phyloP scores from a whole-genome alignment of 2,113 vertebrate genomes.

The Ctenomys sociabilis region DNA sequence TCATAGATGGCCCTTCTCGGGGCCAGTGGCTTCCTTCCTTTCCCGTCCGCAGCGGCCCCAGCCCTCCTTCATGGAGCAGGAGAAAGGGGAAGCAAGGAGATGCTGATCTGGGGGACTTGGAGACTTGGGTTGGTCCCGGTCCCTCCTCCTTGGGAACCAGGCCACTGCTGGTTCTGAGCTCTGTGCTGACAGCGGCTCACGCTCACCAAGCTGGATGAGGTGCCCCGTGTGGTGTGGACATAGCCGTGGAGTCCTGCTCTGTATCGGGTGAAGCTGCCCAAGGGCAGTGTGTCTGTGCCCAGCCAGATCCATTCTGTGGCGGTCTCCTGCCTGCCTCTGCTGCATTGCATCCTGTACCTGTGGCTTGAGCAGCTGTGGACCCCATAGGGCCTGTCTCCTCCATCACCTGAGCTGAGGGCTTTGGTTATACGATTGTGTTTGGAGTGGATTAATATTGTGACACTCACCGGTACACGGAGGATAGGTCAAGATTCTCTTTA shows the following conservation, averaged over 20 bases:
- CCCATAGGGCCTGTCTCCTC: background rate
- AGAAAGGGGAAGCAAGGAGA: background rate
- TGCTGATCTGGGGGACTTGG: accelerated
- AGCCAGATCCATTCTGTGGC: background rate
- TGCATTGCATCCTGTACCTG: background rate
- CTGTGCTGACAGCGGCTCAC: too few species aligned
- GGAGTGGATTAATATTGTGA: background rate
- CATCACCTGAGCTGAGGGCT: too few species aligned
- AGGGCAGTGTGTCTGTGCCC: background rate
- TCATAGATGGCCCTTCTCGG: constrained; percentile 42
- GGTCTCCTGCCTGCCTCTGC: background rate
- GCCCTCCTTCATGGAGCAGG: accelerated
- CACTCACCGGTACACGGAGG: background rate
- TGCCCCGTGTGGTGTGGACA: background rate
- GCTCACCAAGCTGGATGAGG: background rate
- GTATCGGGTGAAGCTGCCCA: too few species aligned
- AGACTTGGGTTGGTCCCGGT: too few species aligned
- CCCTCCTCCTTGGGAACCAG: background rate
- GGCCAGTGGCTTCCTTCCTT: constrained; percentile 52
- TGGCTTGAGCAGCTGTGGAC: accelerated
- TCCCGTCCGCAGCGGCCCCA: background rate
- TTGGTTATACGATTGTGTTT: background rate
- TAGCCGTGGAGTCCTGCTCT: background rate
- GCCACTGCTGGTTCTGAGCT: background rate
- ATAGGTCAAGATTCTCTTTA: background rate